Percentiles rank a stretch among this genome's conserved stretches.
phyloP scores from a whole-genome alignment of 1,140 invertebrate genomes.

The Proctacanthus coquilletti region DNA sequence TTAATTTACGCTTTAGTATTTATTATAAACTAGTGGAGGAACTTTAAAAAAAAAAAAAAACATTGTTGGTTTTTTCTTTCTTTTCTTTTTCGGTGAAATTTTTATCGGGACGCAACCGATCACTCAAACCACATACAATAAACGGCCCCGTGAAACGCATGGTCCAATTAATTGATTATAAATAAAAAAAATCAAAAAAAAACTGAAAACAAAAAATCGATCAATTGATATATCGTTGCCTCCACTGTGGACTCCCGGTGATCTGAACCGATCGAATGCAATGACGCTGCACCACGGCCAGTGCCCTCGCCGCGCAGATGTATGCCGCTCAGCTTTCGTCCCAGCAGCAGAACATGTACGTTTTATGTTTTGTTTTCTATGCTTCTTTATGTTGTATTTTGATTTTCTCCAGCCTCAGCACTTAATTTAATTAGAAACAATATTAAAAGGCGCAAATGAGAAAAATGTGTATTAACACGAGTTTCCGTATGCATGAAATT shows the following conservation, averaged over 20 bases:
- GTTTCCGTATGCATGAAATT: too few species aligned
- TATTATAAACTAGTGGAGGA: neutral
- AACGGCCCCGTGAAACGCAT: constrained; percentile 5
- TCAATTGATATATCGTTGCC: too few species aligned
- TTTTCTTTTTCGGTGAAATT: constrained; percentile 9
- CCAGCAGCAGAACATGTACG: constrained; percentile 81
- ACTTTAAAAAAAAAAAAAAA: constrained; percentile 1
- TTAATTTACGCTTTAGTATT: constrained; percentile 13
- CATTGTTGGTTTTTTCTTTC: constrained; percentile 5
- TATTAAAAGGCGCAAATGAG: too few species aligned
- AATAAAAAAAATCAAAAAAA: constrained; percentile 8
- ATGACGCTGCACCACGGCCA: constrained; percentile 41
- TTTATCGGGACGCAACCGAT: too few species aligned
- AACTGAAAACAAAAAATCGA: constrained; percentile 7
- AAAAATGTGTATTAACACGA: too few species aligned
- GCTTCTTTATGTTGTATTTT: constrained; percentile 29
- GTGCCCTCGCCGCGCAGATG: constrained; percentile 91
- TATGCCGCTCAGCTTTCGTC: constrained; percentile 77
- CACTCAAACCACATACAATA: too few species aligned
- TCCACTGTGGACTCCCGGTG: too few species aligned
- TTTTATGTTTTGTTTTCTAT: constrained; percentile 32
- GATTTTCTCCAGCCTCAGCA: constrained; percentile 10
- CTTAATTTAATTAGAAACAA: too few species aligned
- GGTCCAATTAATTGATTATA: constrained; percentile 13
- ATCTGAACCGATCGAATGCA: constrained; percentile 3